Percentiles rank a stretch among this genome's conserved stretches.
Evolutionary conservation across 1,140 invertebrate species (phyloP).

Genomic region (Sinella curviseta): DNA sequence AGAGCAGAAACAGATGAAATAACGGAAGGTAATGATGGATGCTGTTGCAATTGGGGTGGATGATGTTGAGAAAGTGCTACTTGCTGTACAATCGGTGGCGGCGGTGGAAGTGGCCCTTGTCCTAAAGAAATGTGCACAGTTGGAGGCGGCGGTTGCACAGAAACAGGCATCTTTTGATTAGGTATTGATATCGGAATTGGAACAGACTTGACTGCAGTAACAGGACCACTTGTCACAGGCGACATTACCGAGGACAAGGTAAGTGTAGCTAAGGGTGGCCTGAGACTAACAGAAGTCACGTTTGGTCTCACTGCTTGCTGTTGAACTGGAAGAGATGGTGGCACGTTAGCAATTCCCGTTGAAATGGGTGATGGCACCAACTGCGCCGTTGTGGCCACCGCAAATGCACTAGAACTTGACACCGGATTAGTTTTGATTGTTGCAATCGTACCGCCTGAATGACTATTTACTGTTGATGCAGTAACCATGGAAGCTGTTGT

Average conservation of each 20-base stretch:
- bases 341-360: neutral
- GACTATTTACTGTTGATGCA: neutral
- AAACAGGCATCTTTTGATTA: neutral
- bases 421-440: neutral
- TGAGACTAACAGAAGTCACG: neutral
- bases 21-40: neutral
- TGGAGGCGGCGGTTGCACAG: neutral
- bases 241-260: neutral
- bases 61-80: neutral
- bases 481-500: neutral
- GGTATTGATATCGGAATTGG: neutral
- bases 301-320: slow-evolving; percentile 16
- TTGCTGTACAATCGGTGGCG: neutral
- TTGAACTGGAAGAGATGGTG: slow-evolving; percentile 3
- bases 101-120: neutral
- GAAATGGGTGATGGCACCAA: neutral
- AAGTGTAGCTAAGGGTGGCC: neutral
- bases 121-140: neutral
- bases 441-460: neutral
- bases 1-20: neutral
- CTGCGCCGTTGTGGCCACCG: neutral
- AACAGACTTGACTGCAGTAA: neutral
- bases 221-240: neutral
- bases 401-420: neutral
- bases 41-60: neutral